Base-by-base conservation (phyloP, 2,113 vertebrate species). In the Plestiodon gilberti region DNA sequence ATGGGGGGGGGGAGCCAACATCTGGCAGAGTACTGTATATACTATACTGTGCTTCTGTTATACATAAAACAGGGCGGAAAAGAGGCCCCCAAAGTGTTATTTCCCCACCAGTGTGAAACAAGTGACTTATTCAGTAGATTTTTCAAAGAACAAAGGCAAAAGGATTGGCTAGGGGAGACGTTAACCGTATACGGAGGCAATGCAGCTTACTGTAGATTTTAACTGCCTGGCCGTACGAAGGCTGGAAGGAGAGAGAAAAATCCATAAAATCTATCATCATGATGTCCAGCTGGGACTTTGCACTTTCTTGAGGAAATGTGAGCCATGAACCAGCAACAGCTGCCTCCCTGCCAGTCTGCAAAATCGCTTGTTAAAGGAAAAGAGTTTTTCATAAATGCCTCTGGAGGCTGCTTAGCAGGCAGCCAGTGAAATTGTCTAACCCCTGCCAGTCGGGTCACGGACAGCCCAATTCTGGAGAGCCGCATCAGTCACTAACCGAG, bases 141-240 rank as follows among this genome's bases (percentile, higher is more conserved):
- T 94, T 93, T 95, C 93, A 95, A 95, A 95, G 95, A 94, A 94
- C 93, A 95, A 94, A 95, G 90, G 88, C 90, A 89, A 94, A 93
- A 85, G 93, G 93, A 93, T 95, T 94, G 94, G 91, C 91, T 90
- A 89, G 89, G 93, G 89, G 91, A 93, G 91, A 94, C 90, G 88
- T 94, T 91, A 94, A 95, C 93, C 85, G 91, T 90, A 91, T 89
- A 90, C 86, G 89, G 94, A 92, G 0, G 40, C 86, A 90, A 93
- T 94, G 90, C 91, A 84, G 84, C 89, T 89, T 92, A 92, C 82
- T 94, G 91, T 93, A 89, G 88, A 84, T 74, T 94, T 95, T 91
- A 91, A 90, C 92, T 90, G 93, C 89, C 92, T 92, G 65, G 73
- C 91, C 78, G 35, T 89, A 84, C 57, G 73, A 81, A 87, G 90